Base-by-base conservation (phyloP, 30 jellyfish, hydroid and myxozoan species). In the Turritopsis dohrnii region DNA sequence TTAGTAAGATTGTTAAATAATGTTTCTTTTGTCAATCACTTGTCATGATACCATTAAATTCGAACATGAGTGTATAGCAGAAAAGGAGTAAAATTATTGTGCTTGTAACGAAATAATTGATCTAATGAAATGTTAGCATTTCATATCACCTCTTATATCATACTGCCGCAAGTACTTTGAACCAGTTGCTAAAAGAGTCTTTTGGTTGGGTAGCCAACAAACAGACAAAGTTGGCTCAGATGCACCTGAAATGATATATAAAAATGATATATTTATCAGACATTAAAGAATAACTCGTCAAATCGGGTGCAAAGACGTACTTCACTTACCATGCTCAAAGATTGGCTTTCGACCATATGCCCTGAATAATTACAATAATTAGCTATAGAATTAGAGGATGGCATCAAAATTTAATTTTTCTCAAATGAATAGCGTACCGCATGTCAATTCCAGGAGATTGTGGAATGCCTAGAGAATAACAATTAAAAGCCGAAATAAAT, bases 91-190 rank as follows among this genome's bases (percentile, higher is more conserved):
- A 41, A 22, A 21, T 69, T 1, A 21, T n/a, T n/a, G n/a, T n/a
- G n/a, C n/a, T n/a, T n/a, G n/a, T n/a, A n/a, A n/a, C n/a, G n/a
- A n/a, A n/a, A n/a, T n/a, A n/a, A n/a, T n/a, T n/a, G n/a, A n/a
- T n/a, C n/a, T n/a, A n/a, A n/a, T n/a, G n/a, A n/a, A n/a, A n/a
- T n/a, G n/a, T n/a, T n/a, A n/a, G n/a, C n/a, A n/a, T n/a, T n/a
- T n/a, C n/a, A n/a, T n/a, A n/a, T 22, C 79, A 88, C 99, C 96
- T 21, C 99, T 82, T 1, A 94, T 81, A 69, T 94, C 99, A 76
- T 74, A 94, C 17, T 89, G 60, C 69, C 99, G 41, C 66, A 94
- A 94, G 54, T 85, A 94, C 60, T 89, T 89, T 52, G 96, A 89
- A 1, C 96, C 99, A 66, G 86, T 95, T 21, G 99, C 96, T 31